Base-by-base conservation (phyloP, 2,113 vertebrate species). In the Silurus asotus region DNA sequence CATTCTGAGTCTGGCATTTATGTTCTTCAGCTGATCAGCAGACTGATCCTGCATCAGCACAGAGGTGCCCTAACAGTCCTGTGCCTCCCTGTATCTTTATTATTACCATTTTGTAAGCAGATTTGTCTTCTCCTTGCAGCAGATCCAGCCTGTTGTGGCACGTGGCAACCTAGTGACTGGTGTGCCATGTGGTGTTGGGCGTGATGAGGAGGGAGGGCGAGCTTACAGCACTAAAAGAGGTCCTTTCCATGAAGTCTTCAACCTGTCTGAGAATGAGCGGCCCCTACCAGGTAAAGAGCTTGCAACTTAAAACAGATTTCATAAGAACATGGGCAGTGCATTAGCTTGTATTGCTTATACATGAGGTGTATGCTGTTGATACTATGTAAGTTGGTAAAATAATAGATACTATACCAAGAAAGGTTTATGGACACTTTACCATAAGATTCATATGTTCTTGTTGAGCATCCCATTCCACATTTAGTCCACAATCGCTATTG, bases 231-330 rank as follows among this genome's bases (percentile, higher is more conserved):
- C 97, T 70, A 99, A 97, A 92, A 97, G 95, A 89, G 96, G 96
- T 61, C 95, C 97, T 7, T 99, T 99, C 90, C 97, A 98, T 3
- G 97, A 99, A 75, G 93, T 99, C 88, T 99, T 99, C 88, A 98
- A 95, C 91, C 87, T 99, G 62, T 93, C 96, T 0, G 98, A 99
- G 90, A 96, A 93, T 0, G 98, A 99, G 89, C 96, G 95, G n/a
- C 98, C 98, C 1, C 94, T 99, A 84, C 86, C 96, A 89, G 97
- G 98, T 99, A 90, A 28, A 58, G 13, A 49, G 17, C 17, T 2
- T 59, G 15, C 28, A 61, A 3, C 9, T 45, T 20, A 45, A 37
- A 8, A 48, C 55, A 48, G 28, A 61, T 80, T 20, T 45, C 48
- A 61, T n/a, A 14, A 48, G 59, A 17, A 1, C 7, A 49, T 45